A percentile compares a stretch with the other conserved stretches of the same genome.
Conservation (phyloP, 37 sponge, comb jelly and placozoan species). For the Oopsacas minuta region DNA sequence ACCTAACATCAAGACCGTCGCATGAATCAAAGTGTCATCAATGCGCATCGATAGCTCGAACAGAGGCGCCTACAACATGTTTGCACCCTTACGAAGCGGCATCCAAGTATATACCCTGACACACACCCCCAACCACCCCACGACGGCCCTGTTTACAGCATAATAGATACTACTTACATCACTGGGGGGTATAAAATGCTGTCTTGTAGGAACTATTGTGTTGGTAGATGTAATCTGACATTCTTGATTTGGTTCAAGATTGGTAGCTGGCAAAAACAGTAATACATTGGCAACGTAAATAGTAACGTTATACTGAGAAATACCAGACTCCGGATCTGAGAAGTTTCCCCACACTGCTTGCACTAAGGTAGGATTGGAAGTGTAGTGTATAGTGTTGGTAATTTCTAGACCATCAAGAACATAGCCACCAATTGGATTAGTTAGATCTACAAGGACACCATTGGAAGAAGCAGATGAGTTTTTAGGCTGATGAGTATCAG, state of each 20-base stretch:
- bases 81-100: no score
- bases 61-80: no score
- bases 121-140: no score
- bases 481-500: slow-evolving; percentile 33
- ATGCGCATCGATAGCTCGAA: no score
- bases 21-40: no score
- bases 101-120: no score
- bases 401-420: slow-evolving; percentile 31
- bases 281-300: not conserved
- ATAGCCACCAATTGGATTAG: slow-evolving; percentile 32
- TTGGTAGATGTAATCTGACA: not conserved
- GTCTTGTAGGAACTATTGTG: not conserved
- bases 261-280: not conserved
- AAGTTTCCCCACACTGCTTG: slow-evolving; percentile 43
- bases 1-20: no score
- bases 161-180: not conserved
- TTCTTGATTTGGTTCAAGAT: not conserved
- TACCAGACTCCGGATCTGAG: slow-evolving; percentile 51
- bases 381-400: slow-evolving; percentile 17
- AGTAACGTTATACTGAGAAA: slow-evolving; percentile 33
- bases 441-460: slow-evolving; percentile 43
- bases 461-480: slow-evolving; percentile 25
- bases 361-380: slow-evolving; percentile 34
- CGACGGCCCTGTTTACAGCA: no score
- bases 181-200: not conserved